Conservation (phyloP, 1,140 invertebrate species). For the Batillaria attramentaria region DNA sequence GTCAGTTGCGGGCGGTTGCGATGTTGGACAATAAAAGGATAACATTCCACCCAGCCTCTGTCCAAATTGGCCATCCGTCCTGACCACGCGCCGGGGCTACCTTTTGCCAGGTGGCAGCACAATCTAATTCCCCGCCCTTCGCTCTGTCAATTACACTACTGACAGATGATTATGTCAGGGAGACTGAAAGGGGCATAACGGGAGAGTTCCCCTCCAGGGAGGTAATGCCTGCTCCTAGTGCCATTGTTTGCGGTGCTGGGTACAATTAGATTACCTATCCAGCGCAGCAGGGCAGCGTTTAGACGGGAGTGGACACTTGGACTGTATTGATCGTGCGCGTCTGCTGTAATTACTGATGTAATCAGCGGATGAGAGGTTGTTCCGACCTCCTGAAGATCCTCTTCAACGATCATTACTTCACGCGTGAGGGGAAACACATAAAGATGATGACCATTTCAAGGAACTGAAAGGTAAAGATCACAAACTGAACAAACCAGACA, state of each 20-base stretch:
- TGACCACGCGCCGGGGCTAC: neutral
- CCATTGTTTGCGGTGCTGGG: neutral
- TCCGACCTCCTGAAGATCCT: too few relatives aligned
- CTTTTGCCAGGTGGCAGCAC: conserved; percentile 5
- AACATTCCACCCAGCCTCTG: neutral
- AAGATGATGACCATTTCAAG: too few relatives aligned
- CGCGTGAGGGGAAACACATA: too few relatives aligned
- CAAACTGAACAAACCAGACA: too few relatives aligned
- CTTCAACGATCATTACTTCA: too few relatives aligned
- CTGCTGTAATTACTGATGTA: too few relatives aligned
- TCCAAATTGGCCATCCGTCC: neutral
- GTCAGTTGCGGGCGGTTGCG: neutral
- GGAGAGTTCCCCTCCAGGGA: neutral
- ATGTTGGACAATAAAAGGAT: conserved; percentile 13
- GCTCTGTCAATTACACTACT: neutral
- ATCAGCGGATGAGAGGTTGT: too few relatives aligned
- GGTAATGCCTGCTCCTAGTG: neutral
- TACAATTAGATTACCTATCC: conserved; percentile 4
- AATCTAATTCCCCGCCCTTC: neutral
- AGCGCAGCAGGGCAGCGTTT: neutral
- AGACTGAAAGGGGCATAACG: neutral
- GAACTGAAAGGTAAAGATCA: too few relatives aligned
- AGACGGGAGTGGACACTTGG: neutral
- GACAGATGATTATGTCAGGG: conserved; percentile 8
- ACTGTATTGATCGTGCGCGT: neutral